Conservation (phyloP, 2,888 invertebrate genomes). For the Arrhopalites spinosus region DNA sequence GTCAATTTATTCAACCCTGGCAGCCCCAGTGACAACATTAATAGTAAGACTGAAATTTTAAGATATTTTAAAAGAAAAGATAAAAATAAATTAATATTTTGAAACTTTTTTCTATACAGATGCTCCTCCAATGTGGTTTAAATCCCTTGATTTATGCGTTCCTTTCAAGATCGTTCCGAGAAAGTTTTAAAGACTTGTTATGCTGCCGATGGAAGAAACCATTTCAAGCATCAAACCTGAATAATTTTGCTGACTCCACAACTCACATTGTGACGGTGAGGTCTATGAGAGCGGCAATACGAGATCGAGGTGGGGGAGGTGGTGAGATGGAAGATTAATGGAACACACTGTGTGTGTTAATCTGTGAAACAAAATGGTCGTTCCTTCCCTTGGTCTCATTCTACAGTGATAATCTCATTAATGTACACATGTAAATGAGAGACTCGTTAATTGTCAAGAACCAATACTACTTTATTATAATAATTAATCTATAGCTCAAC, state of each 20-base stretch:
- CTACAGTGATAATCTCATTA: too few species aligned
- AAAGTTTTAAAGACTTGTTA: constrained; percentile 81
- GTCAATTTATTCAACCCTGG: constrained; percentile 75
- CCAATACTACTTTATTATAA: too few species aligned
- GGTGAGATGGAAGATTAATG: not conserved
- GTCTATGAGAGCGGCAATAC: not conserved
- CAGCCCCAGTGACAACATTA: constrained; percentile 84
- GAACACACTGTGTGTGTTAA: not conserved
- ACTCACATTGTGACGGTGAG: not conserved
- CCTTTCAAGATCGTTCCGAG: constrained; percentile 78
- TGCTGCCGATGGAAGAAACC: constrained; percentile 62
- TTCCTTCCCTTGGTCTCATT: too few species aligned
- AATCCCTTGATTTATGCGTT: constrained; percentile 91
- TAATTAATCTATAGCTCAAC: too few species aligned
- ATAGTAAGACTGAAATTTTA: constrained; percentile 59
- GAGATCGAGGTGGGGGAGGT: not conserved
- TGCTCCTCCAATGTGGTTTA: constrained; percentile 87
- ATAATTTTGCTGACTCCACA: not conserved
- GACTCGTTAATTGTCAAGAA: too few species aligned
- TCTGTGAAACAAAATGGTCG: too few species aligned
- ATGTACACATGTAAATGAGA: too few species aligned
- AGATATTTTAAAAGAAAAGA: too few species aligned
- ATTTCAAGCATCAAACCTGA: not conserved
- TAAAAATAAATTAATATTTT: too few species aligned
- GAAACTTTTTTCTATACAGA: too few species aligned